A percentile compares a stretch with the other conserved stretches of the same genome.
Evolutionary conservation across 1,140 invertebrate genomes (phyloP).

Genomic region (Hestina assimilis): DNA sequence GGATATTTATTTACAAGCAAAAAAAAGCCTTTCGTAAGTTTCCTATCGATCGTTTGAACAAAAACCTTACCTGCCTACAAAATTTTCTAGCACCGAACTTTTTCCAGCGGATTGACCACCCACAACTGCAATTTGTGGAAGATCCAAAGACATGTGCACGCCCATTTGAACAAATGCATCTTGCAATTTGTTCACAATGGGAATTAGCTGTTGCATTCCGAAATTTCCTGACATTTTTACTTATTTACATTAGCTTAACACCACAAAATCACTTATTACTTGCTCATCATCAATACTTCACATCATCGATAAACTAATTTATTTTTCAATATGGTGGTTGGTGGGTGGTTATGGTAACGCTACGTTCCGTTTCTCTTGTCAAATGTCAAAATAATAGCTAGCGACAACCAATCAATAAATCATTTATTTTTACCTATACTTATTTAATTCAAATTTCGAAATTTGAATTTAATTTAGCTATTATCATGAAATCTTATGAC

Average conservation of each 20-base stretch:
- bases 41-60: neutral
- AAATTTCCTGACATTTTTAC: conserved; percentile 84
- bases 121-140: conserved; percentile 99
- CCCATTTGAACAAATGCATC: conserved; percentile 99
- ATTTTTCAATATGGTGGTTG: conserved; percentile 75
- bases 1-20: too few species aligned
- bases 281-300: conserved; percentile 59
- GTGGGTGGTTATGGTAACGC: conserved; percentile 65
- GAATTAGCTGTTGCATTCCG: conserved; percentile 98
- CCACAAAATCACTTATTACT: conserved; percentile 59
- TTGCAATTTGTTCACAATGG: conserved; percentile 98
- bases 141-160: conserved; percentile 97
- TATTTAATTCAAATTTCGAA: neutral
- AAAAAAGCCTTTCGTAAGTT: neutral
- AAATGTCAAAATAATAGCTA: conserved; percentile 12
- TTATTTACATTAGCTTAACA: conserved; percentile 65
- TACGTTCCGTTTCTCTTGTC: conserved; percentile 41
- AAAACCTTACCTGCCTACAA: conserved; percentile 93
- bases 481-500: too few species aligned
- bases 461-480: too few species aligned
- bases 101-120: conserved; percentile 99
- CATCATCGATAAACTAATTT: conserved; percentile 70
- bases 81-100: conserved; percentile 99
- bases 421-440: neutral
- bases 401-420: neutral